Evolutionary conservation across 2,113 vertebrate species (phyloP), one percentile per base, ranked within the genome.

Genomic region (Channa argus): DNA sequence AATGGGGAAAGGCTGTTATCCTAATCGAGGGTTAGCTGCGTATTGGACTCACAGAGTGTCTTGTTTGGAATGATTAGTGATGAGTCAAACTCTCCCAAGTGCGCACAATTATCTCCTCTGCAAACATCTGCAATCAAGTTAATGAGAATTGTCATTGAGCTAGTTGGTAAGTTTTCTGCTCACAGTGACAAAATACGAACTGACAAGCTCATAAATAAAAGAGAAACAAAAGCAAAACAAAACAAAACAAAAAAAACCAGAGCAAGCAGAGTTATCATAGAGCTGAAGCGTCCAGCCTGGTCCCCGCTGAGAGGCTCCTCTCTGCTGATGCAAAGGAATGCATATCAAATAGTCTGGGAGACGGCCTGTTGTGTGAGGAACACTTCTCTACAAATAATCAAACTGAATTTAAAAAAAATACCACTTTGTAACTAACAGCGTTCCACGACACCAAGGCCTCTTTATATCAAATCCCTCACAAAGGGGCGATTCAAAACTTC

Each of bases 291-390:
- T 88, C 86, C 86, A 77, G 80, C 55, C 63, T 2, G 63, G 72
- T 82, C 79, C 79, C 86, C 45, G 83, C 80, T 84, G 90, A 90
- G 86, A 74, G 55, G 77, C 69, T 85, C 70, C 72, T 85, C 83
- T 88, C 85, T 66, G 60, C 79, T 71, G 79, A 86, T 80, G 86
- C 74, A 67, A 70, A 88, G 83, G 86, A 87, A 90, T 82, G 85
- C 88, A 90, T 86, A 85, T 87, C 85, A 89, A 90, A 89, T 68
- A 84, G 82, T 63, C 79, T 52, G 43, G 41, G 71, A 87, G 71
- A 50, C 70, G 46, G 82, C 74, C 83, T 76, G 77, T 71, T 80
- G 83, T 77, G 85, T 46, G 69, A 82, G 65, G 53, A 69, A 62
- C 83, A 80, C 87, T 59, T 80, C 78, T 75, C 69, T 73, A 69